Evolutionary conservation across 2,797 vertebrate species (phyloP).

Genomic region (Acanthiza pusilla): DNA sequence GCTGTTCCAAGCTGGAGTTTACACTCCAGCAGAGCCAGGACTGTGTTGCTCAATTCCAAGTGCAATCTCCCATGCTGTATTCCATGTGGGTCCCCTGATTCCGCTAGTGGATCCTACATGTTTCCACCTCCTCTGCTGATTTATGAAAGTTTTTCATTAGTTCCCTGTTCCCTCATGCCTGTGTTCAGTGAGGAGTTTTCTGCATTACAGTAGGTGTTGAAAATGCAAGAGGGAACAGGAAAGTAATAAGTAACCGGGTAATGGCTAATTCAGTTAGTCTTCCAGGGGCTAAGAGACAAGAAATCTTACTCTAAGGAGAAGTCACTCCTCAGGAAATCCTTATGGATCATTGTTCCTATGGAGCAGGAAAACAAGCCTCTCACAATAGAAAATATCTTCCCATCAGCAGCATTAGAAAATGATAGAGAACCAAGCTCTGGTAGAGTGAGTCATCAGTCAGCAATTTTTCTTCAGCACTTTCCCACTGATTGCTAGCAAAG

Average conservation of each 20-base stretch:
- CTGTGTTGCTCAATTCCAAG: neutral
- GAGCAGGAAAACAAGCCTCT: conserved; percentile 31
- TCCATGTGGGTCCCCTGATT: neutral
- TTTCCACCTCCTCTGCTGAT: neutral
- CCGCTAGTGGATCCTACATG: neutral
- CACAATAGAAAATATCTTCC: conserved; percentile 42
- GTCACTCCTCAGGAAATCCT: conserved; percentile 51
- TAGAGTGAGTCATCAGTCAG: conserved; percentile 38
- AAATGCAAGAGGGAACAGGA: neutral
- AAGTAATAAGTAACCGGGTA: neutral
- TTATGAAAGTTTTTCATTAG: neutral
- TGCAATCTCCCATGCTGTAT: fast-evolving
- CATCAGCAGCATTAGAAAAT: conserved; percentile 36
- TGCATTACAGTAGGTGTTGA: neutral
- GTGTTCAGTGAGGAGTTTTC: neutral
- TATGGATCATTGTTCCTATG: conserved; percentile 26
- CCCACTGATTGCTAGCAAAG: conserved; percentile 11
- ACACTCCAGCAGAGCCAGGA: neutral
- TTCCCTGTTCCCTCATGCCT: neutral
- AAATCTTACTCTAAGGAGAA: neutral
- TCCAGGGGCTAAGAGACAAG: neutral
- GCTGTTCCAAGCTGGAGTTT: neutral
- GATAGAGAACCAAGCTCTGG: conserved; percentile 1
- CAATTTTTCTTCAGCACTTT: neutral
- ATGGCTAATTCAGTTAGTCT: neutral